These are phyloP conservation scores for Miniopterus natalensis DNA, from an alignment of 2,113 vertebrate species.

Conservation along the genomic window DNA sequence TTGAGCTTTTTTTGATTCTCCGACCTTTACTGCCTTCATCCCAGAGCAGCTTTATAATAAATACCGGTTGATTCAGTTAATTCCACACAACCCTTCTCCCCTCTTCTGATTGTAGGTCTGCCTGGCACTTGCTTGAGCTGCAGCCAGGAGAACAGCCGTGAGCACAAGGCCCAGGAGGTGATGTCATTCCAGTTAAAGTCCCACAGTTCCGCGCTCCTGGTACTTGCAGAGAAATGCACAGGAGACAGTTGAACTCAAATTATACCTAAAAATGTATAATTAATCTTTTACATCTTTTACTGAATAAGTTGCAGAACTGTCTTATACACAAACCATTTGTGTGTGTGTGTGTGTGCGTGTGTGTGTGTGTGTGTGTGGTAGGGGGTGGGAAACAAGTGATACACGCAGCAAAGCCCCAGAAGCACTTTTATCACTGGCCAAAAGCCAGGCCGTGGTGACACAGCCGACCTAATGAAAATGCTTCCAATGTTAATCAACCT, in stretches of 20 bases:
- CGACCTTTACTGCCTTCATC: background rate
- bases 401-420: background rate
- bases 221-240: background rate
- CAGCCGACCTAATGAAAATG: background rate
- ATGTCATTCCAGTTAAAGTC: constrained; percentile 40
- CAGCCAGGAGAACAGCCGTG: background rate
- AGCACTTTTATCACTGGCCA: constrained; percentile 19
- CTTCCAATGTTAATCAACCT: background rate
- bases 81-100: background rate
- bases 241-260: background rate
- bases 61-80: background rate
- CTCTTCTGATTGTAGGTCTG: constrained; percentile 7
- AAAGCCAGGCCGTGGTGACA: background rate
- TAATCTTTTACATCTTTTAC: background rate
- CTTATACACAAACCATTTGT: background rate
- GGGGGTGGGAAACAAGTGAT: background rate
- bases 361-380: background rate
- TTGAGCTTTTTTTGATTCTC: constrained; percentile 13
- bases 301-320: constrained; percentile 6
- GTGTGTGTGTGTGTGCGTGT: background rate
- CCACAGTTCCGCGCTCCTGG: background rate
- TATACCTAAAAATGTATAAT: background rate
- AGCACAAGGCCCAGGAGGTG: constrained; percentile 57
- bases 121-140: constrained; percentile 60
- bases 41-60: background rate